Base-by-base conservation (phyloP, 2,113 vertebrate species). In the Halichoeres trimaculatus region DNA sequence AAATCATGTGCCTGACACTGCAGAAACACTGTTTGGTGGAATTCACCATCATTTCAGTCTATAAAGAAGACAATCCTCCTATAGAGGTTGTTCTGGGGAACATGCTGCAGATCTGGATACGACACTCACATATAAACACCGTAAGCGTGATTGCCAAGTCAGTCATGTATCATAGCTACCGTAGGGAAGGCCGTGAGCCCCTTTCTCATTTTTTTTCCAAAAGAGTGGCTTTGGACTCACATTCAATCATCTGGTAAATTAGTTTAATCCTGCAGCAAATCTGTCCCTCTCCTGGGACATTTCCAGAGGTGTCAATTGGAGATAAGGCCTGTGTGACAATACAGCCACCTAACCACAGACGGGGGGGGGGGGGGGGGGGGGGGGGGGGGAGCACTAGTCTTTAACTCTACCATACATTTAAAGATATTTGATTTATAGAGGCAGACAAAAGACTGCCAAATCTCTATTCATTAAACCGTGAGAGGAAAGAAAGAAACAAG, bases 251-350 rank as follows among this genome's bases (percentile, higher is more conserved):
- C 84, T 88, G 88, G 86, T 90, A 91, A 90, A 89, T 87, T 86
- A 90, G 90, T 92, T 93, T 93, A 93, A 93, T 93, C 91, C 91
- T 83, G 85, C 83, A 78, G 89, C 86, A 90, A 91, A 90, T 92
- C 90, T 90, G 84, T 84, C 65, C 78, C 80, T 90, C 90, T 93
- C 92, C 86, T 87, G 90, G 90, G 92, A 93, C 89, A 14, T 85
- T 90, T 90, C 90, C 90, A 90, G 91, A 91, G 89, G 90, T 92
- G 91, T 93, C 91, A 93, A 90, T 90, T 78, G 72, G 86, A 91
- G 92, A 94, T 92, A 92, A 93, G 88, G 81, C 80, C 83, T 50
- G 73, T 84, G 84, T 87, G 90, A 90, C 90, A 91, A 91, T 88
- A 89, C 88, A 92, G 83, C 77, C 69, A 84, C 78, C 87, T 85